These are phyloP conservation scores for Diabrotica undecimpunctata DNA, from an alignment of 1,140 invertebrate species.

Conservation along the genomic window DNA sequence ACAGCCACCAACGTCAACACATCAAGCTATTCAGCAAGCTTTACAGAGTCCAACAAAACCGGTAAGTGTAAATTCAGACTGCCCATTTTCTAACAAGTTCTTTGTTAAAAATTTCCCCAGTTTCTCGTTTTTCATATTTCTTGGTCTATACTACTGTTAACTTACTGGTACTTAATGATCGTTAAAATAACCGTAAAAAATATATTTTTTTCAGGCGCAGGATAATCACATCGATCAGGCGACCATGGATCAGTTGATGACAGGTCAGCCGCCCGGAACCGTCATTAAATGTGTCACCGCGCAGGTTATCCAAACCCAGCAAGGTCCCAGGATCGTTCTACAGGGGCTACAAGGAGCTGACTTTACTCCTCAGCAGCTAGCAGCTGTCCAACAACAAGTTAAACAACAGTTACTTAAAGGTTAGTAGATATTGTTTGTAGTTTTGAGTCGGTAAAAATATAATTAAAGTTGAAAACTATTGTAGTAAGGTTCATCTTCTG, in stretches of 20 bases:
- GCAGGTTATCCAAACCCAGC: constrained; percentile 74
- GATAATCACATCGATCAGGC: constrained; percentile 46
- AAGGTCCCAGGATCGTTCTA: constrained; percentile 78
- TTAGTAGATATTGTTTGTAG: constrained; percentile 36
- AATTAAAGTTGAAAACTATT: neutral
- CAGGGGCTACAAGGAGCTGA: constrained; percentile 78
- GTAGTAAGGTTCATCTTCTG: neutral
- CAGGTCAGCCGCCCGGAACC: constrained; percentile 76
- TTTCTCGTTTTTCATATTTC: too few species aligned
- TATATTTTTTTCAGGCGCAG: neutral
- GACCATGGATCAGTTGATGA: constrained; percentile 66
- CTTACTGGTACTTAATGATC: too few species aligned
- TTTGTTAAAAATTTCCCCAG: too few species aligned
- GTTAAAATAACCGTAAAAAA: too few species aligned
- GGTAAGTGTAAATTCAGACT: neutral
- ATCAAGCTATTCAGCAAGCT: constrained; percentile 23
- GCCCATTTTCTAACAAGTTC: too few species aligned
- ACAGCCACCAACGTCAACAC: constrained; percentile 1
- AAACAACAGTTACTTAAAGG: constrained; percentile 83
- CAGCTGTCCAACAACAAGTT: constrained; percentile 79
- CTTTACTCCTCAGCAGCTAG: constrained; percentile 74
- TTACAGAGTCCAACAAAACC: constrained; percentile 35
- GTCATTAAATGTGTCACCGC: constrained; percentile 83
- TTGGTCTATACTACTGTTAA: too few species aligned
- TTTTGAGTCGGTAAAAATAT: neutral